These are phyloP conservation scores for Cephus rjabovi DNA, from an alignment of 2,888 invertebrate genomes.

Conservation along the genomic window DNA sequence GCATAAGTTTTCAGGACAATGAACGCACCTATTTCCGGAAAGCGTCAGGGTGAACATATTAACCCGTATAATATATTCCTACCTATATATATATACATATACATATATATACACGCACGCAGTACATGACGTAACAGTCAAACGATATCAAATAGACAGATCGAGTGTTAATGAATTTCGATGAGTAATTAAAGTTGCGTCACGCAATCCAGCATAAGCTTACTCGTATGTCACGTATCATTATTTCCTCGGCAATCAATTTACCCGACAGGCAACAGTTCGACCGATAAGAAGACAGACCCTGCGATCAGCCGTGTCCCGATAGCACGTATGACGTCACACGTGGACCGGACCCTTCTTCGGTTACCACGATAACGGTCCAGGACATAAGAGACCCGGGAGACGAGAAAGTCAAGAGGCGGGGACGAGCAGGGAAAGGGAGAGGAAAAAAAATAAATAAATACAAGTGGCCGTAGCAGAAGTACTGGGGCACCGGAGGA, in stretches of 20 bases:
- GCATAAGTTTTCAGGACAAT: not conserved
- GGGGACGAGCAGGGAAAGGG: too few species aligned
- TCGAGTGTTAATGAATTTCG: not conserved
- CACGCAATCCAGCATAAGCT: not conserved
- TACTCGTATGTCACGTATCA: too few species aligned
- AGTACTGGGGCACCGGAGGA: too few species aligned
- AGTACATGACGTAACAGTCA: not conserved
- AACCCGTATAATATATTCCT: not conserved
- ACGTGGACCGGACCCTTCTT: too few species aligned
- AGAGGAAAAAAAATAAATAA: too few species aligned
- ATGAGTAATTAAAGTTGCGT: not conserved
- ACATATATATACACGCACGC: fast-evolving
- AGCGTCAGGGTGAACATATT: not conserved
- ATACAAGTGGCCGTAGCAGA: too few species aligned
- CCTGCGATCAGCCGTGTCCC: not conserved
- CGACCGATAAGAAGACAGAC: not conserved
- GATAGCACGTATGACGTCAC: too few species aligned
- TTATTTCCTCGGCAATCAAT: not conserved
- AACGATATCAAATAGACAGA: not conserved
- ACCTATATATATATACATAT: too few species aligned
- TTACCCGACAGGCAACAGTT: not conserved
- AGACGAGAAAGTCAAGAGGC: too few species aligned
- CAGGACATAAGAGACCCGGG: too few species aligned
- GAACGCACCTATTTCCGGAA: not conserved
- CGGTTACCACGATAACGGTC: too few species aligned